These are phyloP conservation scores for Sicus ferrugineus DNA, from an alignment of 2,888 invertebrate genomes.

Conservation along the genomic window DNA sequence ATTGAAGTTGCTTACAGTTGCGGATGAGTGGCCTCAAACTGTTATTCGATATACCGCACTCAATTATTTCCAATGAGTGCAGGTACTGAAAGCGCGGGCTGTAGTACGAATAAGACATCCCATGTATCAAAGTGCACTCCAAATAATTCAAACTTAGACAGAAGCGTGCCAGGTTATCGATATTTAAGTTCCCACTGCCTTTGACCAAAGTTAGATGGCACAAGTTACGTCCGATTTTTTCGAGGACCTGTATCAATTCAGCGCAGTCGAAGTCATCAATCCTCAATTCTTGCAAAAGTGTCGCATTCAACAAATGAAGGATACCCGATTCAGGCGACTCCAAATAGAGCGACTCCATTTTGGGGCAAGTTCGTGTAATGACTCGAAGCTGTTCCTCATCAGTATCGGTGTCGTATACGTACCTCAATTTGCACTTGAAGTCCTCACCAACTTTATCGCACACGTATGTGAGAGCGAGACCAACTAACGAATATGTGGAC, in stretches of 20 bases:
- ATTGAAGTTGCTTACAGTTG: constrained; percentile 69
- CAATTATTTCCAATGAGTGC: constrained; percentile 73
- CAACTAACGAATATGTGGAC: constrained; percentile 75
- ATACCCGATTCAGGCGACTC: constrained; percentile 70
- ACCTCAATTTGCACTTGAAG: constrained; percentile 72
- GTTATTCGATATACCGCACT: constrained; percentile 70
- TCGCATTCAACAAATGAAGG: constrained; percentile 48
- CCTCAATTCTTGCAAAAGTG: constrained; percentile 68
- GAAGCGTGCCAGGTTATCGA: constrained; percentile 69
- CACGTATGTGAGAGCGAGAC: constrained; percentile 70
- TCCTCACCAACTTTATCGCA: constrained; percentile 67
- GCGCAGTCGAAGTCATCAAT: constrained; percentile 71
- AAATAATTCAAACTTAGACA: constrained; percentile 71
- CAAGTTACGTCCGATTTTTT: constrained; percentile 68
- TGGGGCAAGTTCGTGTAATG: constrained; percentile 70
- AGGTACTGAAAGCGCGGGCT: constrained; percentile 70
- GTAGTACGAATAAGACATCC: constrained; percentile 67
- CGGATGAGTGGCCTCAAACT: constrained; percentile 70
- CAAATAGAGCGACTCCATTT: constrained; percentile 72
- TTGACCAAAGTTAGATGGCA: constrained; percentile 69
- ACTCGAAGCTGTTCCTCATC: constrained; percentile 69
- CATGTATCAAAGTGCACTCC: constrained; percentile 74
- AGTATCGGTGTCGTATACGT: constrained; percentile 73
- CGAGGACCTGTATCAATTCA: constrained; percentile 70
- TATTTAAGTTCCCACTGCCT: constrained; percentile 69